Evolutionary conservation across 2,797 vertebrate genomes (phyloP), one percentile per base, ranked within the genome.

Genomic region (Botia kubotai): DNA sequence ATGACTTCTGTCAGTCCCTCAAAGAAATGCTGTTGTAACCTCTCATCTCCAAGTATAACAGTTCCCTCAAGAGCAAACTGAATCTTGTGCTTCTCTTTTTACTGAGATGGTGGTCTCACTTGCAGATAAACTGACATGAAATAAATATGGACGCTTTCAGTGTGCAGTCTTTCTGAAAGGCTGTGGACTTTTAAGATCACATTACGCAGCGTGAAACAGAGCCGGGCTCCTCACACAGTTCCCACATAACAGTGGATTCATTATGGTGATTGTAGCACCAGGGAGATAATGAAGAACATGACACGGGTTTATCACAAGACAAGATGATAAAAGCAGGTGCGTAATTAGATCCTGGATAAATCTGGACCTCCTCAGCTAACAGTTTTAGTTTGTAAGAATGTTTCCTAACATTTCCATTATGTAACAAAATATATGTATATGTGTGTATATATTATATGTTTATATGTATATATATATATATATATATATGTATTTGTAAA

Each of bases 281-380:
- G 72, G 73, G 33, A 50, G 69, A 77, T 77, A 80, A 85, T 77
- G 69, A 74, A 79, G 81, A 83, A 80, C 81, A 82, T 69, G 77
- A 74, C 84, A 85, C 76, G 72, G 80, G 84, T 82, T 82, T 82
- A 77, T 82, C 67, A 36, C 70, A 53, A 71, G 75, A 77, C 81
- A 82, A 75, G 65, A 77, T 71, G 69, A 82, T 82, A 85, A 77
- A 63, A 80, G 71, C 48, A 46, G 29, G 16, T 13, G 65, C 2
- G 36, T 57, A 82, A 79, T 66, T 11, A 79, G 72, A 83, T 73
- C 23, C 33, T 4, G 53, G 16, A 43, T 60, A 8, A 83, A 74
- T 79, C 67, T n/a, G 48, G 12, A 17, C 19, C 13, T 16, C 57
- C 43, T 10, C 43, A 46, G 43, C 43, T 7, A 39, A 8, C 43